Conservation (phyloP, 92 coral and sea anemone species). For the Epizoanthus stellaris region DNA sequence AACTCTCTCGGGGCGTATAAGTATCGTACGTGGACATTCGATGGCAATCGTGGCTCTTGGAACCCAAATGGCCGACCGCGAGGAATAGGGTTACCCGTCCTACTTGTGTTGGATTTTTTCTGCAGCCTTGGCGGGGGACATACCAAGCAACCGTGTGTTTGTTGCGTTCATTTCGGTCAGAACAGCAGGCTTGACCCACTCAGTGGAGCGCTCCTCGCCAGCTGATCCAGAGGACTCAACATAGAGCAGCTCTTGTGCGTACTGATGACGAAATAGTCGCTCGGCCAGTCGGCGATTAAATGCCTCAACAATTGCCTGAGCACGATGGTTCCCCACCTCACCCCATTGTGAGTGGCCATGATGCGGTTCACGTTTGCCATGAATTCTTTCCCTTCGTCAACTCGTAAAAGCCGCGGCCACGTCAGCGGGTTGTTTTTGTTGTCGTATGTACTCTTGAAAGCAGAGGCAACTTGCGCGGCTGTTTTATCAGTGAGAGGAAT, state of each 20-base stretch:
- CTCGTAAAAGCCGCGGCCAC: not conserved
- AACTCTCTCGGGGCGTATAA: slow-evolving; percentile 3
- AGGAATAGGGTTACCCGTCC: not conserved
- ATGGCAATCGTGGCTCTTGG: slow-evolving; percentile 27
- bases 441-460: not conserved
- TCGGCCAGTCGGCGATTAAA: slow-evolving; percentile 11
- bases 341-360: not conserved
- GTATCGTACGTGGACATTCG: not conserved
- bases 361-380: slow-evolving; percentile 14
- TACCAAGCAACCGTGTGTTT: slow-evolving; percentile 12
- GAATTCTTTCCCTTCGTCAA: slow-evolving; percentile 15
- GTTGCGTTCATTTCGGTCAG: slow-evolving; percentile 4
- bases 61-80: slow-evolving; percentile 24
- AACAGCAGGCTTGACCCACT: slow-evolving; percentile 12
- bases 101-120: not conserved
- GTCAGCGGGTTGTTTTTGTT: no score
- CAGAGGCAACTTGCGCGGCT: slow-evolving; percentile 29
- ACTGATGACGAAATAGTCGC: slow-evolving; percentile 20
- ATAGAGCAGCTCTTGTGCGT: slow-evolving; percentile 23
- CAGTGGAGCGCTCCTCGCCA: slow-evolving; percentile 11
- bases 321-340: slow-evolving; percentile 20
- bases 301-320: slow-evolving; percentile 20
- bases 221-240: slow-evolving; percentile 1
- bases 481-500: slow-evolving; percentile 11
- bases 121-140: not conserved